Conservation (phyloP, 2,113 vertebrate genomes). For the Melanostigma gelatinosum region DNA sequence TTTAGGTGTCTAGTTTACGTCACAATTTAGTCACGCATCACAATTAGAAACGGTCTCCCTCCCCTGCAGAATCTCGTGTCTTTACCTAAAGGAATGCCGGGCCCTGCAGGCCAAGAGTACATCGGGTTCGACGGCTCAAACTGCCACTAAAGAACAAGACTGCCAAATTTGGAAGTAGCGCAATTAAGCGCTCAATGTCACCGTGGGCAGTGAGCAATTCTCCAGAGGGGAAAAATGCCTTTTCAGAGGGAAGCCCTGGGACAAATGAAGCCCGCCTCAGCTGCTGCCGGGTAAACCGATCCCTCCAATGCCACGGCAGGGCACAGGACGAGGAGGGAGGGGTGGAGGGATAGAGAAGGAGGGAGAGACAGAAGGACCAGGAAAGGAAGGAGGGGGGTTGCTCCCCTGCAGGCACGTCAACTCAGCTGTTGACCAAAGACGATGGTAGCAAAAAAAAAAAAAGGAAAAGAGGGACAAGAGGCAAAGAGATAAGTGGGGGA, state of each 20-base stretch:
- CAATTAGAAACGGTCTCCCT: constrained; percentile 52
- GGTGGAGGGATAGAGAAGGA: constrained; percentile 44
- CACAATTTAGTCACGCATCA: constrained; percentile 38
- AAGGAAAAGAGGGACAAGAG: constrained; percentile 39
- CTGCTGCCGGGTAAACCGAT: constrained; percentile 79
- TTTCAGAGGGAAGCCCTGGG: constrained; percentile 75
- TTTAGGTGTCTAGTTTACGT: constrained; percentile 40
- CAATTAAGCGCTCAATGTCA: constrained; percentile 78
- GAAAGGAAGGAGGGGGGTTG: constrained; percentile 27
- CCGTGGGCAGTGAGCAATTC: constrained; percentile 68
- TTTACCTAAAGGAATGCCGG: constrained; percentile 69
- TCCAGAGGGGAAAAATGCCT: constrained; percentile 74
- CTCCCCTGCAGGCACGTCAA: constrained; percentile 72
- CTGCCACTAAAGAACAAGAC: constrained; percentile 67
- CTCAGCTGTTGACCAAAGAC: constrained; percentile 73
- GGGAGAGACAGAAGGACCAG: constrained; percentile 31
- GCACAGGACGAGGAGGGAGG: constrained; percentile 57
- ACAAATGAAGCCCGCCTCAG: constrained; percentile 78
- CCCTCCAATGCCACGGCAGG: constrained; percentile 65
- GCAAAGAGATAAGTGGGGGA: constrained; percentile 46
- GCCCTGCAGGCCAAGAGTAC: constrained; percentile 58
- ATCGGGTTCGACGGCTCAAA: constrained; percentile 68
- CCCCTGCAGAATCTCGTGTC: constrained; percentile 44
- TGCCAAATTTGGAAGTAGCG: constrained; percentile 69
- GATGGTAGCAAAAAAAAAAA: constrained; percentile 59